phyloP scores from a whole-genome alignment of 2,888 invertebrate species.

The Diaprepes abbreviatus region DNA sequence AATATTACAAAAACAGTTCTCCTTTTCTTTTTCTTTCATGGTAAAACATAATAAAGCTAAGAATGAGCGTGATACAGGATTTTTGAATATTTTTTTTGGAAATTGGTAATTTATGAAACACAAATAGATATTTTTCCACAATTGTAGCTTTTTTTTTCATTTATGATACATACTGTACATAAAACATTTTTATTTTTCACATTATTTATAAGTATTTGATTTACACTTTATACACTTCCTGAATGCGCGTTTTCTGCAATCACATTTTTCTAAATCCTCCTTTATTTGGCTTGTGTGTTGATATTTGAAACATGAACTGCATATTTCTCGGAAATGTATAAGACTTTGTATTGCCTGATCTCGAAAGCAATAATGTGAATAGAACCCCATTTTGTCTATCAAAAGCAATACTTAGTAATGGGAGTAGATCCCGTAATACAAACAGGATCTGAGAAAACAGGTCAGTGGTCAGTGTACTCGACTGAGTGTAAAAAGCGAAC shows the following conservation, averaged over 20 bases:
- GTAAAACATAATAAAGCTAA: too few relatives aligned
- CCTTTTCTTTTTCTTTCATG: too few relatives aligned
- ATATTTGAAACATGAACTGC: conserved; percentile 27
- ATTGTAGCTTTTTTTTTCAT: too few relatives aligned
- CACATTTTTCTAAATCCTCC: conserved; percentile 8
- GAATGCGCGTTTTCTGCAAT: conserved; percentile 51
- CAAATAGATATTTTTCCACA: too few relatives aligned
- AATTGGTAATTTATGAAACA: too few relatives aligned
- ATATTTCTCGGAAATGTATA: conserved; percentile 12
- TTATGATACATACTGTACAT: background rate
- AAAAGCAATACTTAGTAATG: conserved; percentile 28
- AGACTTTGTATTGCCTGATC: conserved; percentile 8
- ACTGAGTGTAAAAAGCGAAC: conserved; percentile 37
- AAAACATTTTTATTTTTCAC: background rate
- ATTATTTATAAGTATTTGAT: conserved; percentile 5
- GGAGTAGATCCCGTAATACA: conserved; percentile 29
- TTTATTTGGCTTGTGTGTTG: conserved; percentile 21
- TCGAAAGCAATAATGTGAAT: conserved; percentile 32
- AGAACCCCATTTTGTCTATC: conserved; percentile 25
- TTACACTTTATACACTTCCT: conserved; percentile 4
- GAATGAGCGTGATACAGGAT: too few relatives aligned
- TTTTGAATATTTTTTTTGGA: too few relatives aligned
- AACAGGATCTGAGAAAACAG: conserved; percentile 33
- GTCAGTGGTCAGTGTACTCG: conserved; percentile 43
- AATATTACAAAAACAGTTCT: too few relatives aligned